These are phyloP conservation scores for Pristionchus fissidentatus DNA, from an alignment of 2,888 invertebrate species.

Conservation along the genomic window DNA sequence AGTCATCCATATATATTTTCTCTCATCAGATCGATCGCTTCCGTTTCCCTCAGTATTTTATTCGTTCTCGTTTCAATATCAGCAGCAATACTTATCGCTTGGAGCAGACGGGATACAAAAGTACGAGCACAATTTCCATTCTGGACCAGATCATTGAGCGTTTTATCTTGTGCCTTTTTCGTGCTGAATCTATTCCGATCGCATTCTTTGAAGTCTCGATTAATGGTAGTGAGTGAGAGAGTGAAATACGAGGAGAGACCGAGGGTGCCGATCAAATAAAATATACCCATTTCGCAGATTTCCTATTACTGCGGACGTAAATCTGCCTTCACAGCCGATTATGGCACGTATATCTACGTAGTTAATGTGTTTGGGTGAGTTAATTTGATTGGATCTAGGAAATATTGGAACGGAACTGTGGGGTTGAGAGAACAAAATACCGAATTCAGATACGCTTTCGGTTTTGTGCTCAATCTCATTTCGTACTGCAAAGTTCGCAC, in stretches of 20 bases:
- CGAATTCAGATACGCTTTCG: slow-evolving; percentile 9
- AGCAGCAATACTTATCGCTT: not conserved
- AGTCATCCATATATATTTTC: not conserved
- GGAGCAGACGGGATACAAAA: slow-evolving; percentile 14
- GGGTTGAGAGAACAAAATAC: too few relatives aligned
- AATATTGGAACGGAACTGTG: too few relatives aligned
- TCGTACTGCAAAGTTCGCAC: slow-evolving; percentile 40
- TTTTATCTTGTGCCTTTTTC: too few relatives aligned
- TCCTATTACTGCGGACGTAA: slow-evolving; percentile 49
- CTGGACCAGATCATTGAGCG: not conserved
- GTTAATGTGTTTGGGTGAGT: slow-evolving; percentile 50
- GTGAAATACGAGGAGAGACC: not conserved
- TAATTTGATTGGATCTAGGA: too few relatives aligned
- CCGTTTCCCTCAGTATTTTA: slow-evolving; percentile 27
- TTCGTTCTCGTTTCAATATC: slow-evolving; percentile 25
- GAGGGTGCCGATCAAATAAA: not conserved
- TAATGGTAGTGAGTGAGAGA: too few relatives aligned
- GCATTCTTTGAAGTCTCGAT: too few relatives aligned
- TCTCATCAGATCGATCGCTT: not conserved
- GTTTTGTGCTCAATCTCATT: slow-evolving; percentile 43
- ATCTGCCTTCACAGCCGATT: slow-evolving; percentile 51
- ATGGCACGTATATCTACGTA: slow-evolving; percentile 50
- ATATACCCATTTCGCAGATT: not conserved
- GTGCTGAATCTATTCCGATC: too few relatives aligned
- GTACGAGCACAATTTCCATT: not conserved